Evolutionary conservation across 2,113 vertebrate genomes (phyloP).

Genomic region (Bufo bufo): DNA sequence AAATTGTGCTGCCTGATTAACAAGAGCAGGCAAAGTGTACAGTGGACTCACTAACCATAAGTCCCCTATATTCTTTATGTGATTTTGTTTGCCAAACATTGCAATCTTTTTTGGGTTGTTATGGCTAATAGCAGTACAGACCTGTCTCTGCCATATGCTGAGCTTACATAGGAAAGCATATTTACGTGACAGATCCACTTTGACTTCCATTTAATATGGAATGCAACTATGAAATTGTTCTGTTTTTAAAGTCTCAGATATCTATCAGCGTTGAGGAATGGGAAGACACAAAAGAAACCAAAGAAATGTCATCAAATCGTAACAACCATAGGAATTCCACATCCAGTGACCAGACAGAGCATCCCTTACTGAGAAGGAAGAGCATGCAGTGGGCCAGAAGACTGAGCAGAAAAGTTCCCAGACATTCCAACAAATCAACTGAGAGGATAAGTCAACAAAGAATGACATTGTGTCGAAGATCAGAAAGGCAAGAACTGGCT

Average conservation of each 20-base stretch:
- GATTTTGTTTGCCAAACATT: no score
- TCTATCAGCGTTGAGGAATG: conserved; percentile 88
- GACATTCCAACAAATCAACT: conserved; percentile 74
- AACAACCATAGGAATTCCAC: conserved; percentile 77
- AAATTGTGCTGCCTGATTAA: not conserved
- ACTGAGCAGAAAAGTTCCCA: conserved; percentile 82
- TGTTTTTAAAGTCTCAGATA: conserved; percentile 80
- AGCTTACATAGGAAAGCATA: not conserved
- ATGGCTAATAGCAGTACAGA: no score
- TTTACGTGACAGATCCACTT: not conserved
- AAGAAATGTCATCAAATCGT: conserved; percentile 74
- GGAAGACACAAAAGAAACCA: conserved; percentile 85
- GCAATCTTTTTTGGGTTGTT: no score
- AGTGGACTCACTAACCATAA: not conserved
- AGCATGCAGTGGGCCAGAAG: conserved; percentile 93
- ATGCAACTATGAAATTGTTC: not conserved
- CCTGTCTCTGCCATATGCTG: no score
- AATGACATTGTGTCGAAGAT: conserved; percentile 84
- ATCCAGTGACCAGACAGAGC: conserved; percentile 81
- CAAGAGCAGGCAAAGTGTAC: not conserved
- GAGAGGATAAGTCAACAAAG: conserved; percentile 87
- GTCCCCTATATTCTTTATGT: not conserved
- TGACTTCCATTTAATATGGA: not conserved
- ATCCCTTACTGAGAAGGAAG: conserved; percentile 84
- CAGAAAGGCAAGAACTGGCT: conserved; percentile 91